Evolutionary conservation across 2,888 invertebrate genomes (phyloP).

Genomic region (Eudasyphora cyanicolor): DNA sequence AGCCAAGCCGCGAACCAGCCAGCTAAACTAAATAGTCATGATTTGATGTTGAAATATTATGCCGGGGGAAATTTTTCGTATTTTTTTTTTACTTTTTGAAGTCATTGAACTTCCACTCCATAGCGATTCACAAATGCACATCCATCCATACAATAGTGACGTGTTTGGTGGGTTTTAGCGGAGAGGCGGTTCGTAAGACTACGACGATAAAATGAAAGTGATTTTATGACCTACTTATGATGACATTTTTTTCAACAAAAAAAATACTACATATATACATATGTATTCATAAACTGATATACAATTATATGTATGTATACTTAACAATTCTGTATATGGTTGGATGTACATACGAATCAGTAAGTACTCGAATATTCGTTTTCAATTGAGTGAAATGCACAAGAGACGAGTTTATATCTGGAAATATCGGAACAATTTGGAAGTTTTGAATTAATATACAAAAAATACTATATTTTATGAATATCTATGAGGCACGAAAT

Average conservation of each 20-base stretch:
- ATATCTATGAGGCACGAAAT: too few species aligned
- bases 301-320: too few species aligned
- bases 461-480: too few species aligned
- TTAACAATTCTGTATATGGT: too few species aligned
- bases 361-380: background rate
- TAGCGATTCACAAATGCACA: background rate
- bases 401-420: too few species aligned
- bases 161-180: constrained; percentile 8
- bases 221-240: constrained; percentile 36
- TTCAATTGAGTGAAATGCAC: background rate
- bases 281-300: too few species aligned
- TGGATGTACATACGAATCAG: background rate
- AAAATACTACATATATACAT: background rate
- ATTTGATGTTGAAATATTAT: constrained; percentile 59
- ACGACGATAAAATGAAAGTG: constrained; percentile 22
- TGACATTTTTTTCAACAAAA: background rate
- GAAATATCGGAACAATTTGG: too few species aligned
- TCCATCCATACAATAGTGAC: background rate
- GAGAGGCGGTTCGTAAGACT: background rate
- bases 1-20: too few species aligned
- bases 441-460: too few species aligned
- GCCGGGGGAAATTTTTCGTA: constrained; percentile 56
- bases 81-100: background rate
- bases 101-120: constrained; percentile 39
- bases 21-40: constrained; percentile 46